phyloP scores from a whole-genome alignment of 2,113 vertebrate genomes.

The Pluvianellus socialis region DNA sequence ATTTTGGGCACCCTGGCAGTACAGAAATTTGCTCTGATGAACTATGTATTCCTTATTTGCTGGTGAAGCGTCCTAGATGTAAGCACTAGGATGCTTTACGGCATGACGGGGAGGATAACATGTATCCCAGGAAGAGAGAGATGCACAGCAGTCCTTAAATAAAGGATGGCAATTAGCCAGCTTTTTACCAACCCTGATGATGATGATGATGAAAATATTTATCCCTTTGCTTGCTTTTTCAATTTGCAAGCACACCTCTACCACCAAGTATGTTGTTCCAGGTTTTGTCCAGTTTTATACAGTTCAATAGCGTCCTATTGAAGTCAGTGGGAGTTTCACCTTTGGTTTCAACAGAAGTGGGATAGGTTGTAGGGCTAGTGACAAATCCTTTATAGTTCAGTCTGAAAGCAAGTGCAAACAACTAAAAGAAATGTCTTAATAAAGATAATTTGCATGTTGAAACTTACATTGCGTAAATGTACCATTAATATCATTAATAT shows the following conservation, averaged over 20 bases:
- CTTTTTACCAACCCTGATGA: background rate
- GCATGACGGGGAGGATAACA: background rate
- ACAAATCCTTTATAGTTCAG: constrained; percentile 6
- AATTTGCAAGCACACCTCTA: background rate
- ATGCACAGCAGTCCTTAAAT: background rate
- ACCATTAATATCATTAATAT: constrained; percentile 52
- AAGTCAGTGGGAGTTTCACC: background rate
- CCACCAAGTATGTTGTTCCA: background rate
- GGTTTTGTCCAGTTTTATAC: background rate
- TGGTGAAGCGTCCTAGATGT: background rate
- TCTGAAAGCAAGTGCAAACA: constrained; percentile 35
- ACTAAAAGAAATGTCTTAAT: constrained; percentile 30
- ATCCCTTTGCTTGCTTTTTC: background rate
- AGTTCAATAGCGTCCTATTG: background rate
- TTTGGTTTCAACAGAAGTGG: constrained; percentile 19
- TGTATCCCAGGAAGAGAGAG: background rate
- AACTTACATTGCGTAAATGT: background rate
- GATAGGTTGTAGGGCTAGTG: background rate
- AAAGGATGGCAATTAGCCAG: background rate
- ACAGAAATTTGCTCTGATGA: background rate
- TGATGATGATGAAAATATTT: background rate
- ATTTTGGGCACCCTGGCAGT: background rate
- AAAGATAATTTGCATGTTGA: constrained; percentile 32
- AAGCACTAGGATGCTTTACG: background rate
- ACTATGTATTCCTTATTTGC: background rate